Conservation (phyloP, 2,888 invertebrate genomes). For the Eumerus sabulonum region DNA sequence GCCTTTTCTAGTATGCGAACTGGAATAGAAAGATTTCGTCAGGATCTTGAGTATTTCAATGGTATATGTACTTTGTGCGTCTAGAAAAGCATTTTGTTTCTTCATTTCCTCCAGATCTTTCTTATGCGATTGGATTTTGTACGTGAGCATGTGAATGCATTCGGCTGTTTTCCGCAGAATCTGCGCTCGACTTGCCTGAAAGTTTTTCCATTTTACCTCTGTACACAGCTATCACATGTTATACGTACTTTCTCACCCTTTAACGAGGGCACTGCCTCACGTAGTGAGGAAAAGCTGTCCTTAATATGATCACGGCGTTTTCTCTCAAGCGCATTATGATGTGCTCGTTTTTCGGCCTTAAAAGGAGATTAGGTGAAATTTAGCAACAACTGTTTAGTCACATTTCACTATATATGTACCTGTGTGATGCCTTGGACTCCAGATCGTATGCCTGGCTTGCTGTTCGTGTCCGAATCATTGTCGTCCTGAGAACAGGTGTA, state of each 20-base stretch:
- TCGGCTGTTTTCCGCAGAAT: constrained; percentile 99
- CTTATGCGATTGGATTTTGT: constrained; percentile 94
- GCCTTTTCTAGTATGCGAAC: constrained; percentile 91
- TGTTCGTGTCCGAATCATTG: constrained; percentile 86
- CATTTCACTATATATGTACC: constrained; percentile 81
- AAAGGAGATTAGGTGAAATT: constrained; percentile 61
- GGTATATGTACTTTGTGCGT: constrained; percentile 91
- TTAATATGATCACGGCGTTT: constrained; percentile 99
- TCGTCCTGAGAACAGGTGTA: constrained; percentile 85
- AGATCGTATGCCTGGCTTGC: constrained; percentile 82
- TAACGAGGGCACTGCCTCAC: constrained; percentile 96
- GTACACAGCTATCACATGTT: background rate
- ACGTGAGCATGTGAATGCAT: constrained; percentile 96
- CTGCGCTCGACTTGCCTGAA: constrained; percentile 94
- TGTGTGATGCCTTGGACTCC: constrained; percentile 87
- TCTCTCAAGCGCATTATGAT: constrained; percentile 98
- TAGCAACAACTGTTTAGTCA: background rate
- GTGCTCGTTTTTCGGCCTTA: constrained; percentile 97
- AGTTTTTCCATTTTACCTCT: constrained; percentile 5
- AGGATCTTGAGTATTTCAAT: background rate
- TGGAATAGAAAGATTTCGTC: constrained; percentile 77
- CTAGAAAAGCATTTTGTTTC: constrained; percentile 91
- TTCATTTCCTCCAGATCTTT: constrained; percentile 97
- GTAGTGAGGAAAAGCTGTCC: constrained; percentile 96
- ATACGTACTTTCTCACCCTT: constrained; percentile 94